A percentile compares a stretch with the other conserved stretches of the same genome.
These are phyloP conservation scores for Jaculus jaculus DNA, from an alignment of 2,113 vertebrate genomes.

Conservation along the genomic window DNA sequence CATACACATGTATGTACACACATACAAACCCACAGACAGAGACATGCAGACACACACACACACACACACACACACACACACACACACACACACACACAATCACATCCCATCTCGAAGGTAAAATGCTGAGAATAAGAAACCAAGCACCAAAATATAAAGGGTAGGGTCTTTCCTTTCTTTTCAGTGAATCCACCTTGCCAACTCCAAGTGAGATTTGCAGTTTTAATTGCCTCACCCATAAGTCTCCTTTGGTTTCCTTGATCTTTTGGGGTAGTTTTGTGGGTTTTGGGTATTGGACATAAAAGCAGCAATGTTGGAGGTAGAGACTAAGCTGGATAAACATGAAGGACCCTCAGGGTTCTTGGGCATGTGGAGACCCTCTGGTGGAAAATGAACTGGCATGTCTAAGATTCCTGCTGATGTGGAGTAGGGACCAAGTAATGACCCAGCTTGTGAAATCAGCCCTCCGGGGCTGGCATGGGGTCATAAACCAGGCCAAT, in stretches of 20 bases:
- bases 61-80: not conserved
- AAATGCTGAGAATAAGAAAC: not conserved
- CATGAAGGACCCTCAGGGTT: constrained; percentile 77
- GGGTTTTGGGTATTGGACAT: constrained; percentile 66
- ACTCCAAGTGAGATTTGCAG: constrained; percentile 53
- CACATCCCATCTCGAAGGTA: not conserved
- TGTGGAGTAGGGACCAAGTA: constrained; percentile 67
- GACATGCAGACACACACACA: not conserved
- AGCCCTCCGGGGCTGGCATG: constrained; percentile 74
- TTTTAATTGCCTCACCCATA: constrained; percentile 73
- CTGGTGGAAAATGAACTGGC: constrained; percentile 72
- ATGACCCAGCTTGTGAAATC: constrained; percentile 78
- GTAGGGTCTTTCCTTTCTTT: not conserved
- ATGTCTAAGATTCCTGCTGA: constrained; percentile 72
- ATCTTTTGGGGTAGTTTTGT: constrained; percentile 63
- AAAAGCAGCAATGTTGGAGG: constrained; percentile 77
- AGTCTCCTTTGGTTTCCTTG: constrained; percentile 63
- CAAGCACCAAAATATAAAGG: not conserved
- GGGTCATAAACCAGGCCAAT: constrained; percentile 78
- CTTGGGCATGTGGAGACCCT: constrained; percentile 72
- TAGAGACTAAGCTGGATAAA: constrained; percentile 78
- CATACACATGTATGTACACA: not conserved
- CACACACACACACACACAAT: too few species aligned
- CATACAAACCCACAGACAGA: not conserved
- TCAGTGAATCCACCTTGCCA: constrained; percentile 20